Base-by-base conservation (phyloP, 2,113 vertebrate species). In the Rhodinocichla rosea region DNA sequence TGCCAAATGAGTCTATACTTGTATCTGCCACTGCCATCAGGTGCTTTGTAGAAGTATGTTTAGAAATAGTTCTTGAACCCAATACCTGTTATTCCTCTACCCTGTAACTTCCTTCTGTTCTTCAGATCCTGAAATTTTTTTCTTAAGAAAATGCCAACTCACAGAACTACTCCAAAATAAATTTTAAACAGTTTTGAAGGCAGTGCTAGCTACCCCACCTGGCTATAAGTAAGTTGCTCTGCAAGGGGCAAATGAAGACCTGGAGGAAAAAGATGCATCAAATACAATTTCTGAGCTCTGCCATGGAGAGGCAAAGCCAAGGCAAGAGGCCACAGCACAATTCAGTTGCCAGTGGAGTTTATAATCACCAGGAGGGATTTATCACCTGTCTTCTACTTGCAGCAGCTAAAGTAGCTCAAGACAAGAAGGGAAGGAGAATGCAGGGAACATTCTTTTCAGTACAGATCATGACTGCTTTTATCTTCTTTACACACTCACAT, bases 361-460 rank as follows among this genome's bases (percentile, higher is more conserved):
- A 27, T 11, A 80, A 67, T 16, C 59, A 83, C 37, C 39, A 73
- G 55, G 67, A 63, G 21, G 22, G 67, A 83, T 87, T 85, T 55
- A 81, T 91, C 84, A 86, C 87, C 75, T 85, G 87, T 67, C 80
- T 87, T 27, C 84, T 60, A 50, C 71, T 74, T 0, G 0, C n/a
- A 86, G 74, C 44, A 94, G 68, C 63, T 94, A 80, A 70, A 88
- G 63, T 2, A 69, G 71, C 50, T 69, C 55, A 91, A 69, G 64
- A 70, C 44, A 80, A 60, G 87, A 94, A 45, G 75, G 64, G 33
- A 88, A 79, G 74, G 70, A 83, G 87, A 96, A 90, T 0, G 1
- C 60, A 81, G 68, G 79, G 65, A 89, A 95, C 93, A 92, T 95
- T 90, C 82, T 83, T 77, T 69, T 95, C 32, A 12, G 50, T 81